phyloP scores from a whole-genome alignment of 2,113 vertebrate species.

The Brachirus orientalis region DNA sequence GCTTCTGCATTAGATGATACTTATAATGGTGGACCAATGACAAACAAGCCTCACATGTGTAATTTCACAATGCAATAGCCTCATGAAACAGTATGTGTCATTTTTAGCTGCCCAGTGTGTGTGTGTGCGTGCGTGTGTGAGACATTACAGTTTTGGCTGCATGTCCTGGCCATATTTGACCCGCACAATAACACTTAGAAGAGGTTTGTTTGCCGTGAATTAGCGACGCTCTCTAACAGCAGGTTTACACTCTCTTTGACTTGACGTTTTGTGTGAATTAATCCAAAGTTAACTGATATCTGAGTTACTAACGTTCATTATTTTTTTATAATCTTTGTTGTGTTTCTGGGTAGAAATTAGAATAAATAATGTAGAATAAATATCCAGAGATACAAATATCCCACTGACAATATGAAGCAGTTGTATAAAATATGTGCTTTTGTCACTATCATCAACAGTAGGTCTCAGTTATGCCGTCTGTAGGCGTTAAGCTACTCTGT shows the following conservation, averaged over 20 bases:
- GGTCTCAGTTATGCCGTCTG: slow-evolving; percentile 79
- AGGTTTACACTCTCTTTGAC: slow-evolving; percentile 65
- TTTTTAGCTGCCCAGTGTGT: slow-evolving; percentile 25
- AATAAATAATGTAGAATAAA: slow-evolving; percentile 46
- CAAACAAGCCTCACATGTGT: too few species aligned
- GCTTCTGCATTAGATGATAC: slow-evolving; percentile 6
- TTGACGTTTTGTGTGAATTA: slow-evolving; percentile 64
- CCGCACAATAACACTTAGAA: slow-evolving; percentile 31
- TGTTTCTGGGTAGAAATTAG: slow-evolving; percentile 54
- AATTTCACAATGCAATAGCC: too few species aligned
- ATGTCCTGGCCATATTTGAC: slow-evolving; percentile 36
- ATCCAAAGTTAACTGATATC: slow-evolving; percentile 48
- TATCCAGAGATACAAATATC: slow-evolving; percentile 29
- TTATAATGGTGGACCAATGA: not conserved
- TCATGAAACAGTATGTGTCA: too few species aligned
- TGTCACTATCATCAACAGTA: slow-evolving; percentile 78
- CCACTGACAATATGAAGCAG: slow-evolving; percentile 42
- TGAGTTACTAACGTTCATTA: slow-evolving; percentile 69
- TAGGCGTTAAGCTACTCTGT: slow-evolving; percentile 85
- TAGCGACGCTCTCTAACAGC: slow-evolving; percentile 47
- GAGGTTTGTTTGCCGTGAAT: slow-evolving; percentile 41
- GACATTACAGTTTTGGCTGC: slow-evolving; percentile 38
- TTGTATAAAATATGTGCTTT: slow-evolving; percentile 57
- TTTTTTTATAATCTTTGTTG: slow-evolving; percentile 57
- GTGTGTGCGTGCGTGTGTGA: slow-evolving; percentile 12